Evolutionary conservation across 2,888 invertebrate genomes (phyloP), one percentile per base, ranked within the genome.

Genomic region (Lypha dubia): DNA sequence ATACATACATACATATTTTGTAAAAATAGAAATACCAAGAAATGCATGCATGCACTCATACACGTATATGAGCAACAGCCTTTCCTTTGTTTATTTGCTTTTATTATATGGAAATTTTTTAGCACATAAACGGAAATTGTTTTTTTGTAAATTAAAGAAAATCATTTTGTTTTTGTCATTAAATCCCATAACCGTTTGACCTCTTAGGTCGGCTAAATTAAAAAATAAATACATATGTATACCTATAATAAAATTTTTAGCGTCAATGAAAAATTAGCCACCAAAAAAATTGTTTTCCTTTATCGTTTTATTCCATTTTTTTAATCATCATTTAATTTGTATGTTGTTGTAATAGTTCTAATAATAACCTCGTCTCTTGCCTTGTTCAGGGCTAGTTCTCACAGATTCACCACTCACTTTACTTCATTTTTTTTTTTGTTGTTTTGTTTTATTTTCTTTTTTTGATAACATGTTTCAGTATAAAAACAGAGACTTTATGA

Each of bases 401-500:
- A 17, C 38, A 22, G 46, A 24, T 79, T 65, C n/a, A 58, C 63
- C 49, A 49, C 75, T 75, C 46, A 81, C 58, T 60, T 68, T 41
- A 63, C 63, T 75, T 56, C 49, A 41, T 62, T 56, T 35, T 49
- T 63, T 11, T 35, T 44, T 20, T 41, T 60, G 11, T 1, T 22
- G 9, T 53, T 46, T 13, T 8, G 28, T 3, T 20, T 62, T 58
- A 28, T 76, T 15, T 60, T 15, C 17, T 68, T 38, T 35, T 63
- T 22, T 56, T 60, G 67, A 46, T 44, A 81, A 63, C 41, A 67
- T 49, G 46, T 74, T 80, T 76, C 49, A 56, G 65, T 79, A 71
- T 62, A 79, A 83, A 83, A 79, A 73, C 73, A 74, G 76, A 85
- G 85, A 85, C 85, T 73, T 80, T 77, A 74, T 83, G 85, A 80